Evolutionary conservation across 2,797 vertebrate species (phyloP).

Genomic region (Nasua narica): DNA sequence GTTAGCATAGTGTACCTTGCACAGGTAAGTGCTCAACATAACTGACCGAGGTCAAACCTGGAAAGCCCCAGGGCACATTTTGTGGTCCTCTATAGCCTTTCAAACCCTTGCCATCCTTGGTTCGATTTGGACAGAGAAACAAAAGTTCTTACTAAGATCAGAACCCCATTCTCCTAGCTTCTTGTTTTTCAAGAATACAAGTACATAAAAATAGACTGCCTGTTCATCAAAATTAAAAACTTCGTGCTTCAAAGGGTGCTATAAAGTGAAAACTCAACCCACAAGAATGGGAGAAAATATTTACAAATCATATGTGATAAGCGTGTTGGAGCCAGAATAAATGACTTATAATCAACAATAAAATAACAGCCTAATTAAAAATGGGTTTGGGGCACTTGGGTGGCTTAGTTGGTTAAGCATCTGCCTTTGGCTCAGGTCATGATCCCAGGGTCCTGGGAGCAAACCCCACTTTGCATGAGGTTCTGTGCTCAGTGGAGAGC

Average conservation of each 20-base stretch:
- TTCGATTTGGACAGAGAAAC: neutral
- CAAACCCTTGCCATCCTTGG: neutral
- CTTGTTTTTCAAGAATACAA: conserved; percentile 12
- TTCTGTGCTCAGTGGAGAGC: no score
- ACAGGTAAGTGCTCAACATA: neutral
- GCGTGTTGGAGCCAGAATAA: neutral
- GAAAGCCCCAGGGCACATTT: neutral
- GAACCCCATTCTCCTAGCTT: neutral
- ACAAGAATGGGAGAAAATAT: neutral
- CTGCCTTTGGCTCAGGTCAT: no score
- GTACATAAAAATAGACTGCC: neutral
- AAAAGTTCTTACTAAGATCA: neutral
- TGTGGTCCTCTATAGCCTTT: neutral
- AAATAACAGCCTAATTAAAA: conserved; percentile 31
- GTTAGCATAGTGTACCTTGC: neutral
- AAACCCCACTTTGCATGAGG: no score
- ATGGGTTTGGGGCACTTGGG: neutral
- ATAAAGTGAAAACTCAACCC: neutral
- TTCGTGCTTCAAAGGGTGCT: conserved; percentile 1
- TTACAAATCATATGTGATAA: neutral
- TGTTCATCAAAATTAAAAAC: conserved; percentile 15
- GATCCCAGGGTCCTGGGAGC: no score
- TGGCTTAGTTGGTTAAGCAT: no score
- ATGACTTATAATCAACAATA: neutral
- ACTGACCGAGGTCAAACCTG: neutral